Conservation (phyloP, 2,113 vertebrate genomes). For the Microcebus murinus region DNA sequence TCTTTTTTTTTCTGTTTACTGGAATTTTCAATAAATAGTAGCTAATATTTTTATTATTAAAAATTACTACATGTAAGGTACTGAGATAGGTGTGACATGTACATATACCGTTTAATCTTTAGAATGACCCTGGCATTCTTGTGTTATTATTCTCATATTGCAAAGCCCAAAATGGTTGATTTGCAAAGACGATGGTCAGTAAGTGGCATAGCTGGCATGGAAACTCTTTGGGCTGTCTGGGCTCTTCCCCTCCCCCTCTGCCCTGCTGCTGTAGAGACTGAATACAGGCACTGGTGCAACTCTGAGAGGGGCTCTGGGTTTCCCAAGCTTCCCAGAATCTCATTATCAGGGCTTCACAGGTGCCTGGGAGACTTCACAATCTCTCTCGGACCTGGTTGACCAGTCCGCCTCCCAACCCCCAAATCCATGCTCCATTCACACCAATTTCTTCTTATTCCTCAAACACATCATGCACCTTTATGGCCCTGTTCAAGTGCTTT, state of each 20-base stretch:
- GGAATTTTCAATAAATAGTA: not conserved
- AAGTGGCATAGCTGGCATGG: not conserved
- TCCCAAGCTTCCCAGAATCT: not conserved
- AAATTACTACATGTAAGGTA: not conserved
- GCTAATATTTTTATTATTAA: not conserved
- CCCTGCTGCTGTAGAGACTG: not conserved
- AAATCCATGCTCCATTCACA: not conserved
- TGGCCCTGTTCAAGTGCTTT: not conserved
- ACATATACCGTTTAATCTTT: not conserved
- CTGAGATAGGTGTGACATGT: not conserved
- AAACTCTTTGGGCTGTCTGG: not conserved
- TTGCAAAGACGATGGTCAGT: not conserved
- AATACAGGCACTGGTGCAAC: not conserved
- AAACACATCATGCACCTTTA: not conserved
- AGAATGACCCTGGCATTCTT: not conserved
- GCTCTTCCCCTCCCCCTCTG: not conserved
- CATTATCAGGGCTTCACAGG: not conserved
- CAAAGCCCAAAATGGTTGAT: not conserved
- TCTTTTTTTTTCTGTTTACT: not conserved
- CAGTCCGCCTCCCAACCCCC: fast-evolving
- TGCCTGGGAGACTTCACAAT: not conserved
- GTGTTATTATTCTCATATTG: not conserved
- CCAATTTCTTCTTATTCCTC: not conserved
- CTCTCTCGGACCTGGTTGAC: not conserved
- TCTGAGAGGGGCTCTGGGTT: not conserved